Conservation (phyloP, 1,140 invertebrate species). For the Bactericera cockerelli region DNA sequence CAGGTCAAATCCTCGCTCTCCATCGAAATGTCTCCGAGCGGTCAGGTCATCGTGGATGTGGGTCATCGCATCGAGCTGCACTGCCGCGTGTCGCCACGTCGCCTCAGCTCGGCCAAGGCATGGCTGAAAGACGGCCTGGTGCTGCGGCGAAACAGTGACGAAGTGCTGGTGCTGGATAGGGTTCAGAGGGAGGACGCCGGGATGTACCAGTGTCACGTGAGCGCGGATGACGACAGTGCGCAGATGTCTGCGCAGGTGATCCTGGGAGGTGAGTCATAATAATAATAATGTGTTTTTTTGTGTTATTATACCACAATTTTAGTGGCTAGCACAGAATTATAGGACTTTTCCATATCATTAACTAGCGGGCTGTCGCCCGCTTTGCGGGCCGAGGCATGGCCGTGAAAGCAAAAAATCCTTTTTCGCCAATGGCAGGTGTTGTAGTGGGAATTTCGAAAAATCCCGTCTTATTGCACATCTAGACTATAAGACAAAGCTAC, state of each 20-base stretch:
- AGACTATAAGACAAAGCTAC: no score
- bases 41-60: conserved; percentile 31
- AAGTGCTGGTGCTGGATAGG: conserved; percentile 16
- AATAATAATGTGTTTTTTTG: no score
- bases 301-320: no score
- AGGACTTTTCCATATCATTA: no score
- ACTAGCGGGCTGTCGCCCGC: no score
- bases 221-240: conserved; percentile 30
- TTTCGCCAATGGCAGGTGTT: no score
- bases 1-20: conserved; percentile 29
- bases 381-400: no score
- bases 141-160: conserved; percentile 9
- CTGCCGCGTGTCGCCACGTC: conserved; percentile 29
- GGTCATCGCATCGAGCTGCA: conserved; percentile 32
- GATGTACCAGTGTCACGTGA: conserved; percentile 39
- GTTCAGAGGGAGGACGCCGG: conserved; percentile 31
- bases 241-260: conserved; percentile 34
- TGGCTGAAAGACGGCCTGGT: conserved; percentile 24
- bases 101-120: conserved; percentile 8
- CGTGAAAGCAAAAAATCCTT: no score
- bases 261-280: conserved; percentile 36
- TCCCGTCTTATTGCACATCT: no score
- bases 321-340: no score
- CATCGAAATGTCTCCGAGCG: conserved; percentile 22
- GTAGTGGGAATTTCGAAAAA: no score